Evolutionary conservation across 2,797 vertebrate species (phyloP).

Genomic region (Bradypodion ventrale): DNA sequence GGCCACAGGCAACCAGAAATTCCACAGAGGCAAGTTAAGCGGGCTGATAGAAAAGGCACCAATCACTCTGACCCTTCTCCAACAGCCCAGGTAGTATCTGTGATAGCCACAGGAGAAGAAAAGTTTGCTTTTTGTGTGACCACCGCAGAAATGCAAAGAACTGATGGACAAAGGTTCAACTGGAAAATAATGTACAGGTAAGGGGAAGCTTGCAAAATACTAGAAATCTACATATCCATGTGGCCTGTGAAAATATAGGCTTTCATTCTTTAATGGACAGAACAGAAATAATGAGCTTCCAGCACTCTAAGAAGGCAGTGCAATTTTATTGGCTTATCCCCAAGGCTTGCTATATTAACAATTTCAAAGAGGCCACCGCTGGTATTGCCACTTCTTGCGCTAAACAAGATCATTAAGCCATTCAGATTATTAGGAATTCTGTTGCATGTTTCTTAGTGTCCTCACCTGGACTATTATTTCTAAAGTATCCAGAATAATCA

Average conservation of each 20-base stretch:
- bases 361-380: background rate
- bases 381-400: background rate
- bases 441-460: constrained; percentile 1
- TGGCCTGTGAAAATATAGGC: background rate
- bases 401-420: background rate
- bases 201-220: background rate
- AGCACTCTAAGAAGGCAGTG: too few relatives aligned
- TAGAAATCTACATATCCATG: background rate
- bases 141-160: background rate
- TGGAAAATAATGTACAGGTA: too few relatives aligned
- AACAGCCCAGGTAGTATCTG: background rate
- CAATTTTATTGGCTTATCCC: too few relatives aligned
- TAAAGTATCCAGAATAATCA: constrained; percentile 95
- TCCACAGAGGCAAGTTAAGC: background rate
- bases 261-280: background rate
- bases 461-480: constrained; percentile 96
- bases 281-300: background rate
- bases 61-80: background rate
- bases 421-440: background rate
- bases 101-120: background rate
- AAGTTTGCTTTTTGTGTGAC: background rate
- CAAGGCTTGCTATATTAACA: background rate
- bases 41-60: background rate
- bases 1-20: background rate
- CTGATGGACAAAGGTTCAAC: background rate